Evolutionary conservation across 1,140 invertebrate genomes (phyloP).

Genomic region (Neomicropteryx cornuta): DNA sequence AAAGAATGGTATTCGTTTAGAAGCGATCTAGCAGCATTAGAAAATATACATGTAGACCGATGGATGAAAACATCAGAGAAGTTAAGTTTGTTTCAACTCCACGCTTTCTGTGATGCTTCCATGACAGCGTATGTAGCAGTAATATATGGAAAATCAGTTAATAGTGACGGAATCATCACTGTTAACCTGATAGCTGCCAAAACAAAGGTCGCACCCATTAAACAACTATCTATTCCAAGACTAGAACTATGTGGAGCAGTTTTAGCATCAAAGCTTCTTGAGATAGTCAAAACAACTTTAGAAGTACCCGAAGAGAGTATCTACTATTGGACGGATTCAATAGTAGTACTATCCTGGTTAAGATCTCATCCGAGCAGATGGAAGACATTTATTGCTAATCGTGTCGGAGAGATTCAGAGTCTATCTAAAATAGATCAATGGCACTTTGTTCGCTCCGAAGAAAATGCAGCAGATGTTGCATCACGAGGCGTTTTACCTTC

Average conservation of each 20-base stretch:
- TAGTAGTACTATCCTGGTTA: slow-evolving; percentile 26
- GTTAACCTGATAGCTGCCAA: slow-evolving; percentile 17
- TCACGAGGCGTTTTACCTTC: slow-evolving; percentile 18
- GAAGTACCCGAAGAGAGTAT: slow-evolving; percentile 9
- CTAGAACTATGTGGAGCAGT: slow-evolving; percentile 22
- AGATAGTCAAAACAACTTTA: slow-evolving; percentile 12
- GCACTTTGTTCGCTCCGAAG: slow-evolving; percentile 21
- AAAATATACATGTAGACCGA: slow-evolving; percentile 10
- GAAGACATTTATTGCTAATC: slow-evolving; percentile 27
- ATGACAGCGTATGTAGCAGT: no score
- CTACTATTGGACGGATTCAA: slow-evolving; percentile 28
- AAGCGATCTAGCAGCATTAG: no score
- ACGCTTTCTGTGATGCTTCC: slow-evolving; percentile 10
- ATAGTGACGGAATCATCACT: slow-evolving; percentile 1
- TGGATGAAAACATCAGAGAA: slow-evolving; percentile 1
- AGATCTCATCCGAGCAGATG: slow-evolving; percentile 18
- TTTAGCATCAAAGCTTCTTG: slow-evolving; percentile 14
- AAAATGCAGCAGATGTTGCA: slow-evolving; percentile 28
- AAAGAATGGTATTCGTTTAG: slow-evolving; percentile 16
- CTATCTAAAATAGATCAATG: slow-evolving; percentile 18
- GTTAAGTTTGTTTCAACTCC: slow-evolving; percentile 8
- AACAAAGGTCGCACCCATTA: slow-evolving; percentile 18
- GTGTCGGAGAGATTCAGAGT: slow-evolving; percentile 23
- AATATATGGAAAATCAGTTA: no score
- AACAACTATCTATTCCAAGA: slow-evolving; percentile 17